phyloP scores from a whole-genome alignment of 2,888 invertebrate species.

The Heteropelma amictum region DNA sequence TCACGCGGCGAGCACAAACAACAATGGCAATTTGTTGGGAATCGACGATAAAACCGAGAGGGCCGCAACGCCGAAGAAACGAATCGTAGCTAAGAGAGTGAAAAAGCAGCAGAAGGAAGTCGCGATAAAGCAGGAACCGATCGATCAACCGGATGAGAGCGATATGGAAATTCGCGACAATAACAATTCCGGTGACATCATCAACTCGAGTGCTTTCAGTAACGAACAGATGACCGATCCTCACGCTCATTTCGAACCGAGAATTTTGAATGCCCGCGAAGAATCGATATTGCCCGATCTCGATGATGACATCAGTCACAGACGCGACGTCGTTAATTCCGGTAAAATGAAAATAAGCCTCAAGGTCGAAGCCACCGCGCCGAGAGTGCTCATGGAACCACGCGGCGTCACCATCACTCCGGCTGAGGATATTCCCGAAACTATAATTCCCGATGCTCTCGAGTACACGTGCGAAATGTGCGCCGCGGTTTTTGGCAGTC shows the following conservation, averaged over 20 bases:
- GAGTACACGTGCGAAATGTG: conserved; percentile 92
- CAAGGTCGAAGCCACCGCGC: conserved; percentile 71
- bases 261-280: conserved; percentile 40
- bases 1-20: conserved; percentile 66
- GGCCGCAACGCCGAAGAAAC: conserved; percentile 51
- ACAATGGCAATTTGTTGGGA: conserved; percentile 68
- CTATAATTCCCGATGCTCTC: conserved; percentile 79
- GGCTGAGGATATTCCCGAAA: conserved; percentile 77
- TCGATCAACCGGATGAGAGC: conserved; percentile 54
- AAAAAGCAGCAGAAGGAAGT: conserved; percentile 61
- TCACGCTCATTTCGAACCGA: conserved; percentile 32
- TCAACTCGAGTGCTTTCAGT: conserved; percentile 41
- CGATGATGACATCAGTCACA: conserved; percentile 60
- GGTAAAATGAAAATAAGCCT: conserved; percentile 71
- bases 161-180: conserved; percentile 57
- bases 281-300: conserved; percentile 72
- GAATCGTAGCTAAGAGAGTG: conserved; percentile 53
- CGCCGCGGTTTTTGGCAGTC: conserved; percentile 85
- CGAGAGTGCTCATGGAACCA: conserved; percentile 32
- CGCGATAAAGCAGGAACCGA: conserved; percentile 67
- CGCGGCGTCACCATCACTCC: conserved; percentile 63
- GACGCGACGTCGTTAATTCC: conserved; percentile 54
- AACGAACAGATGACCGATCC: conserved; percentile 10
- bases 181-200: conserved; percentile 57
- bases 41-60: conserved; percentile 59